Evolutionary conservation across 2,888 invertebrate genomes (phyloP).

Genomic region (Leptothorax acervorum): DNA sequence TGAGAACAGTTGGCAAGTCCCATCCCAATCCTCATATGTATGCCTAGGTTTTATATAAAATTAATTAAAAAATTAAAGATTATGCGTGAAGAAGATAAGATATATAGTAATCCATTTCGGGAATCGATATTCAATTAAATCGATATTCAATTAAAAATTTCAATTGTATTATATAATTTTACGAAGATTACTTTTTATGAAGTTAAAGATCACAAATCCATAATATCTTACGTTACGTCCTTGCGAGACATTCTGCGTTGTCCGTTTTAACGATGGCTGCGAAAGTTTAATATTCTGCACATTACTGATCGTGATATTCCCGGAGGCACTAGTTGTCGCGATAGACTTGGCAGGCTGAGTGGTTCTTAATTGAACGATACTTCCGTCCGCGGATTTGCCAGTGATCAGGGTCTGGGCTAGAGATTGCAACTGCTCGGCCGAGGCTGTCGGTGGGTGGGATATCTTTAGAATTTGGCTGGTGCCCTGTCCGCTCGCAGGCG

Average conservation of each 20-base stretch:
- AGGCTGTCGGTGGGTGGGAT: constrained; percentile 83
- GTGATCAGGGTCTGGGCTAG: constrained; percentile 84
- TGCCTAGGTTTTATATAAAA: not conserved
- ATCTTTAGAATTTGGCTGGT: constrained; percentile 85
- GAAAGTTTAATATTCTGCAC: constrained; percentile 81
- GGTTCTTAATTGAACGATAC: constrained; percentile 83
- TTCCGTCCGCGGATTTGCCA: constrained; percentile 84
- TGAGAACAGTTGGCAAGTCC: not conserved
- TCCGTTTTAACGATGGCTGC: constrained; percentile 81
- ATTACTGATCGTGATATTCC: constrained; percentile 80
- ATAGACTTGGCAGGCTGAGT: constrained; percentile 79
- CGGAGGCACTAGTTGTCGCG: constrained; percentile 80
- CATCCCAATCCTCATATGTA: not conserved
- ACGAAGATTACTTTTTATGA: not conserved
- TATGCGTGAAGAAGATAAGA: not conserved
- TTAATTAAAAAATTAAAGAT: not conserved
- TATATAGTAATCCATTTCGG: not conserved
- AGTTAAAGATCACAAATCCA: not conserved
- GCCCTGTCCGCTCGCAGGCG: constrained; percentile 83
- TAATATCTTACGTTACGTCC: constrained; percentile 80
- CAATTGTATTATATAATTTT: not conserved
- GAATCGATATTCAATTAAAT: not conserved
- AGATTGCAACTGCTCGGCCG: constrained; percentile 83
- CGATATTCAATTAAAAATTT: not conserved
- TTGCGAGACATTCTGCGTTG: constrained; percentile 85